Conservation (phyloP, 2,797 vertebrate genomes). For the Phoxinus dragarum region DNA sequence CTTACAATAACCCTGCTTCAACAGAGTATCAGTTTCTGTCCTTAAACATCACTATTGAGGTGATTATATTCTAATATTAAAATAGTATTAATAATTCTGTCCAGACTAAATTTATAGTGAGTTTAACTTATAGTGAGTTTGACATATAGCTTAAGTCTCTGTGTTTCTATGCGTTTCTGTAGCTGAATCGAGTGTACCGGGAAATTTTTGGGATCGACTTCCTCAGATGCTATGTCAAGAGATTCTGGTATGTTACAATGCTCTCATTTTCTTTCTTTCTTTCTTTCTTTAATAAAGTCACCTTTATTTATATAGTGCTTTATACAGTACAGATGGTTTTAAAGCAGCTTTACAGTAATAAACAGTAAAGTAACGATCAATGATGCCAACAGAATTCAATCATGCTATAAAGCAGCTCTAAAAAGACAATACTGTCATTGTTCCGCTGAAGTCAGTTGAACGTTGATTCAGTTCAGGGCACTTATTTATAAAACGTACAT, state of each 20-base stretch:
- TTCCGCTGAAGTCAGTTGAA: too few relatives aligned
- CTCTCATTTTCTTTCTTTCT: too few relatives aligned
- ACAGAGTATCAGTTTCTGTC: not conserved
- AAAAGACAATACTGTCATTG: too few relatives aligned
- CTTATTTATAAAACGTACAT: too few relatives aligned
- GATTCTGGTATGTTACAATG: not conserved
- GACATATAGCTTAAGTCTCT: not conserved
- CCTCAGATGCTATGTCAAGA: not conserved
- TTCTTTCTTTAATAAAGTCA: too few relatives aligned
- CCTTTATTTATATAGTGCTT: too few relatives aligned
- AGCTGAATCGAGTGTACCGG: not conserved
- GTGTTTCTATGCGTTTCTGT: not conserved
- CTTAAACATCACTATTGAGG: not conserved
- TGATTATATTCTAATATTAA: not conserved
- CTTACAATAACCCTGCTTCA: not conserved
- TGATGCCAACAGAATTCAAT: too few relatives aligned
- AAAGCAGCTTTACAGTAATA: too few relatives aligned
- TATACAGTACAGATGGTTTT: too few relatives aligned
- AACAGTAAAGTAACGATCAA: too few relatives aligned
- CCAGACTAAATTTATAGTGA: not conserved
- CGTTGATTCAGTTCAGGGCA: too few relatives aligned
- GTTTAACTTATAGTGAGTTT: not conserved
- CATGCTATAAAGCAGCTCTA: too few relatives aligned
- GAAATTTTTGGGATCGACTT: not conserved
- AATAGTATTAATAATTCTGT: not conserved